phyloP scores from a whole-genome alignment of 1,140 invertebrate species.

The Helicoverpa zea region DNA sequence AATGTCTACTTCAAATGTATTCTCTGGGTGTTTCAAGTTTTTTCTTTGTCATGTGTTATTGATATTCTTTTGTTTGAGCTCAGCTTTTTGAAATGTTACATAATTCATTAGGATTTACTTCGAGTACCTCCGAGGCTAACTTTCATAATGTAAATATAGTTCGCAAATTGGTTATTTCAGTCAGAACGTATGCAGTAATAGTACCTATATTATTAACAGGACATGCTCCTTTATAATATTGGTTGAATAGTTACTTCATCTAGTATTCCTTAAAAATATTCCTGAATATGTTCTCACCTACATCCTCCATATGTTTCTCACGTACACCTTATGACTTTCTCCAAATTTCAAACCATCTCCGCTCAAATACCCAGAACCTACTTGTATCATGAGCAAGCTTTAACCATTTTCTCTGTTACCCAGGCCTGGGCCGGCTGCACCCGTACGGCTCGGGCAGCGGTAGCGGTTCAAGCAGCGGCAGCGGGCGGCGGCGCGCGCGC shows the following conservation, averaged over 20 bases:
- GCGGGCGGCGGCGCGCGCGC: slow-evolving; percentile 86
- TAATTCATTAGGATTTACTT: slow-evolving; percentile 21
- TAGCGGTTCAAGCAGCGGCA: slow-evolving; percentile 84
- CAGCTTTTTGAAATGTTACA: slow-evolving; percentile 20
- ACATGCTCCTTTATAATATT: too few relatives aligned
- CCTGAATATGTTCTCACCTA: too few relatives aligned
- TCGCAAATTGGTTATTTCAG: too few relatives aligned
- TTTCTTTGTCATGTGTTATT: slow-evolving; percentile 39
- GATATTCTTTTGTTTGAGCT: slow-evolving; percentile 37
- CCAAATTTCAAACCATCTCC: not conserved
- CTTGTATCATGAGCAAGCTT: not conserved
- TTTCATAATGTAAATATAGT: not conserved
- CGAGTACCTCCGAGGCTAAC: not conserved
- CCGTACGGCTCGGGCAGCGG: slow-evolving; percentile 89
- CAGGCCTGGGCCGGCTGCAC: slow-evolving; percentile 91
- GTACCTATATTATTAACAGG: too few relatives aligned
- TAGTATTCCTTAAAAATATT: too few relatives aligned
- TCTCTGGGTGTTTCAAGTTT: slow-evolving; percentile 18
- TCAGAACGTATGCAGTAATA: too few relatives aligned
- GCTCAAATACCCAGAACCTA: too few relatives aligned
- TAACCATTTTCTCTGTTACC: slow-evolving; percentile 38
- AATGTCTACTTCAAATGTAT: slow-evolving; percentile 25
- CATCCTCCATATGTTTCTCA: too few relatives aligned
- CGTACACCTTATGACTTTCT: too few relatives aligned
- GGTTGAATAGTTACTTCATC: too few relatives aligned